Base-by-base conservation (phyloP, 2,797 vertebrate species). In the Crenichthys baileyi region DNA sequence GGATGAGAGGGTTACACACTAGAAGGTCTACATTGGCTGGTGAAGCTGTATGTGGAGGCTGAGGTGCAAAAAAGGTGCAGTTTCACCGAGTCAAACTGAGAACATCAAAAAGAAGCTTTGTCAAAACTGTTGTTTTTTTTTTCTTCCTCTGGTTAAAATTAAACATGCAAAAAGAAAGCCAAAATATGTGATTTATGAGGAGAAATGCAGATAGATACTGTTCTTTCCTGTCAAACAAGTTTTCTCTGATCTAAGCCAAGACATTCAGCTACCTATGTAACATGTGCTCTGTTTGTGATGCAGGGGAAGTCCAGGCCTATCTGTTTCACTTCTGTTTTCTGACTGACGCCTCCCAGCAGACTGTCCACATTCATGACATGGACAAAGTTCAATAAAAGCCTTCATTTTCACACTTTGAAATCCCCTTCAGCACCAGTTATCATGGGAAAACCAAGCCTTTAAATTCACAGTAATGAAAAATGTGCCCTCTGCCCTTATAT, bases 281-380 rank as follows among this genome's bases (percentile, higher is more conserved):
- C 85, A 86, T 92, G 92, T 89, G 92, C 94, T 92, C 92, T 93
- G 92, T 90, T 85, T 90, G 75, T 29, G 65, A 76, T 76, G 65
- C 81, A 83, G 78, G 95, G 96, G 95, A 96, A 95, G 94, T 96
- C 95, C 95, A 88, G 83, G 79, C 82, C 85, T 88, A 70, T 88
- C 88, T 94, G 85, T 95, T 92, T 93, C 90, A 96, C 95, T 96
- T 96, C 96, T 96, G 94, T 95, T 95, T 95, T 95, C 92, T 92
- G 82, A 81, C 80, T 84, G 70, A 90, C 82, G 85, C 83, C 81
- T 89, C 87, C 90, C 72, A 88, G 86, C 63, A 87, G 76, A 65
- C 48, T 20, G 20, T 87, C 82, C 78, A 77, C 87, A 89, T 90
- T 88, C 83, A 91, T 78, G 76, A 78, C 80, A 85, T 48, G 74